Evolutionary conservation across 2,113 vertebrate genomes (phyloP).

Genomic region (Lophura nycthemera): DNA sequence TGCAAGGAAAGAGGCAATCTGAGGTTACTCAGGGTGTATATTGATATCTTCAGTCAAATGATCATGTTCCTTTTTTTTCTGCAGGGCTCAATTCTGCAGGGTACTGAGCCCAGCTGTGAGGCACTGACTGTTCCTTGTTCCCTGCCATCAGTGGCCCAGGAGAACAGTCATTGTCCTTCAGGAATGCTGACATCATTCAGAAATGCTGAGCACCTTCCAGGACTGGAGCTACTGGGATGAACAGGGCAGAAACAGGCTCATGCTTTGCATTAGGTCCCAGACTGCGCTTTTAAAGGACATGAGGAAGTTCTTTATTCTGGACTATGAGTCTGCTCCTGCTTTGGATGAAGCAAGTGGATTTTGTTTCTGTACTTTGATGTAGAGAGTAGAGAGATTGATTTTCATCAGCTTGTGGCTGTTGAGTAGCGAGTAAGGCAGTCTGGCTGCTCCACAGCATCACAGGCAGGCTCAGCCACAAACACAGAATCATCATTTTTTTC

Average conservation of each 20-base stretch:
- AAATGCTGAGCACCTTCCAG: neutral
- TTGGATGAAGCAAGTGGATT: constrained; percentile 25
- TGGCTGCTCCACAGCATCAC: constrained; percentile 26
- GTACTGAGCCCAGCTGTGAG: rapidly evolving
- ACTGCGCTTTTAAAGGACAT: neutral
- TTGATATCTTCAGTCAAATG: neutral
- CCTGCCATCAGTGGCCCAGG: rapidly evolving
- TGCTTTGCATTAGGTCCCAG: constrained; percentile 23
- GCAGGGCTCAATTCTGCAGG: neutral
- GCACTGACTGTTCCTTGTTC: neutral
- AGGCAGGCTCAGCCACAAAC: constrained; percentile 1
- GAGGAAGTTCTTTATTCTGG: constrained; percentile 33
- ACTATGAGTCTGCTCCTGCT: neutral
- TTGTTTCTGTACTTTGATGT: constrained; percentile 51
- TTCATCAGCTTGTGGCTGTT: constrained; percentile 17
- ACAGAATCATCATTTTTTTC: constrained; percentile 35
- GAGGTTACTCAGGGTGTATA: neutral
- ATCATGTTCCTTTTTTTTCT: neutral
- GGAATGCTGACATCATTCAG: neutral
- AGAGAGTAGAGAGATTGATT: constrained; percentile 53
- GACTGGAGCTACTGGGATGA: neutral
- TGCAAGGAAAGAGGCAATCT: neutral
- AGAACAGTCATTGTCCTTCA: neutral
- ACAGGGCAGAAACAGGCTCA: neutral
- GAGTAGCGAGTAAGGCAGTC: constrained; percentile 33